These are phyloP conservation scores for Caenorhabditis elegans DNA, from an alignment of 1,140 invertebrate genomes.

Conservation along the genomic window WBcel235 BX284604.4:1805001-1805500, in stretches of 20 bases:
- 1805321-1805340: neutral
- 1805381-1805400: neutral
- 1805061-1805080: too few relatives aligned
- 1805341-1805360: too few relatives aligned
- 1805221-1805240: slow-evolving; percentile 27
- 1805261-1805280: neutral
- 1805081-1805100: too few relatives aligned
- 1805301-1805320: neutral
- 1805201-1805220: slow-evolving; percentile 47
- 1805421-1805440: neutral
- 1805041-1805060: too few relatives aligned
- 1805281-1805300: neutral
- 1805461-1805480: neutral
- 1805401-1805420: too few relatives aligned
- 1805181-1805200: slow-evolving; percentile 44
- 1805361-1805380: neutral
- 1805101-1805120: too few relatives aligned
- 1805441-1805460: neutral
- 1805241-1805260: neutral
- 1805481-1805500: neutral
- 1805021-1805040: too few relatives aligned
- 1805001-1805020: too few relatives aligned
- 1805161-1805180: slow-evolving; percentile 19
- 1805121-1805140: too few relatives aligned
- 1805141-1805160: too few relatives aligned